phyloP scores from a whole-genome alignment of 1,140 invertebrate genomes.

The Diorhabda sublineata region DNA sequence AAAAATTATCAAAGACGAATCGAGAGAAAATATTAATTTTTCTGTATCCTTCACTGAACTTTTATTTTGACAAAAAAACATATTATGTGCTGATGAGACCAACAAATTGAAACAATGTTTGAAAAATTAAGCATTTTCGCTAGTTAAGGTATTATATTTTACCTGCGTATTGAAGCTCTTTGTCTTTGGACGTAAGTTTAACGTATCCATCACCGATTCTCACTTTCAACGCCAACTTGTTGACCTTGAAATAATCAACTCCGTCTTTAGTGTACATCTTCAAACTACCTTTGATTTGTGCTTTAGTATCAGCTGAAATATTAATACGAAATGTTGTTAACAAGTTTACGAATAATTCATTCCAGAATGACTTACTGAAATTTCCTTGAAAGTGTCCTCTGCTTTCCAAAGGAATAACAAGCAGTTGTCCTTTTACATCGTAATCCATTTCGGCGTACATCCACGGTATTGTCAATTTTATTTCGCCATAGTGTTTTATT shows the following conservation, averaged over 20 bases:
- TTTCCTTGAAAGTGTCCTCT: constrained; percentile 63
- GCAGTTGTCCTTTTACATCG: constrained; percentile 61
- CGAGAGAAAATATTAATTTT: no score
- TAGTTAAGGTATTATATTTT: constrained; percentile 9
- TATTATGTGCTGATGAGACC: no score
- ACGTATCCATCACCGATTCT: constrained; percentile 58
- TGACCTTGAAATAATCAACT: constrained; percentile 55
- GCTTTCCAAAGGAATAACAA: constrained; percentile 62
- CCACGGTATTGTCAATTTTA: constrained; percentile 57
- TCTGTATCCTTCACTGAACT: no score
- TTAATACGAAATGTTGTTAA: background rate
- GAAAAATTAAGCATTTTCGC: no score
- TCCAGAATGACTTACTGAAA: constrained; percentile 59
- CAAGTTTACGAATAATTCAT: background rate
- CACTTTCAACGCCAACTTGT: constrained; percentile 58
- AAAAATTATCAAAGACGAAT: no score
- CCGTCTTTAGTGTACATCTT: constrained; percentile 58
- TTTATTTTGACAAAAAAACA: no score
- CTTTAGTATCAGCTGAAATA: constrained; percentile 40
- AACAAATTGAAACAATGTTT: no score
- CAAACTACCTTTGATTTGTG: constrained; percentile 37
- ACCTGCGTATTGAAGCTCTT: constrained; percentile 48
- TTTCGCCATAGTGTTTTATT: constrained; percentile 55
- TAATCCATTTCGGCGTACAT: constrained; percentile 60
- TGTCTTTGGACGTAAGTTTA: constrained; percentile 49